Base-by-base conservation (phyloP, 2,888 invertebrate species). In the Agelastica alni region DNA sequence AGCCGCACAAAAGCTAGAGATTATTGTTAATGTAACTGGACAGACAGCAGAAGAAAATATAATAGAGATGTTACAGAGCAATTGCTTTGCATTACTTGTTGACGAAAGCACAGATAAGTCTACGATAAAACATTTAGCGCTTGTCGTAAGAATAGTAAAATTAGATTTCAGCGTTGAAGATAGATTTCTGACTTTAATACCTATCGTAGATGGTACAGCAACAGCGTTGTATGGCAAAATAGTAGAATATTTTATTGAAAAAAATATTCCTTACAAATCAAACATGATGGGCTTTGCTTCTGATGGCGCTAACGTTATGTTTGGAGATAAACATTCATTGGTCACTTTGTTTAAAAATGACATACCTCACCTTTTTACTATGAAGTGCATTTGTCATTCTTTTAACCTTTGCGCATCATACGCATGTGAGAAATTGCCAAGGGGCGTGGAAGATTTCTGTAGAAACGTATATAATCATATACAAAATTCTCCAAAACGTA, bases 221-320 rank as follows among this genome's bases (percentile, higher is more conserved):
- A 39, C 13, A 49, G 41, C 17, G 13, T 17, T 41, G 30, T 39
- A 39, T 18, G 18, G 18, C 16, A 18, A 41, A 20, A 41, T 4
- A 2, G 4, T 26, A 7, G 26, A 26, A 26, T 26, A 26, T 26
- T 41, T 16, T 37, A n/a, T 9, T 37, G 14, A 6, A 10, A 20
- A 41, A 41, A 13, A 49, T 28, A 65, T 63, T 32, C 53, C 52
- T 18, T 58, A 49, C 39, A 51, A 58, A 52, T 12, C 13, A 16
- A 60, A 59, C 39, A 30, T 63, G 32, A 49, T 61, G 9, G 57
- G 60, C 2, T 61, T 64, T 43, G 60, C 58, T 17, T 39, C 61
- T n/a, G 62, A 63, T 53, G 42, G 34, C 17, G 47, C 47, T 9
- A 53, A 47, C 16, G 46, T 32, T 9, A 53, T 47, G 42, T 31